Base-by-base conservation (phyloP, 2,797 vertebrate genomes). In the Danio jaintianensis region DNA sequence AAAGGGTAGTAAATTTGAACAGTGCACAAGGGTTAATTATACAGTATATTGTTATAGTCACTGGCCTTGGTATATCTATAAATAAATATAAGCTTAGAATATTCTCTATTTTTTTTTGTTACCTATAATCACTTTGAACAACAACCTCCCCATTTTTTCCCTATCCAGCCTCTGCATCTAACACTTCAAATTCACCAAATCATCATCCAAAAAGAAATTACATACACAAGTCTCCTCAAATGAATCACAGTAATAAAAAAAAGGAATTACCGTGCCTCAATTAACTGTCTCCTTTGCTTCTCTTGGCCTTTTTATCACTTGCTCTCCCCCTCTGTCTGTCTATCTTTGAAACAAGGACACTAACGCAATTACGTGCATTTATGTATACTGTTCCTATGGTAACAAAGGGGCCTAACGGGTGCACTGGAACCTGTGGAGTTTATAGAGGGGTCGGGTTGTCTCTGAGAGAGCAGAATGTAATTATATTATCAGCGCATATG, bases 321-420 rank as follows among this genome's bases (percentile, higher is more conserved):
- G 1, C 52, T 56, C n/a, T 12, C 48, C 11, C 47, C 7, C 22
- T 3, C 11, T 29, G 29, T 3, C 29, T 29, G 29, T 29, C 29
- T 63, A 45, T 45, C 63, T 75, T 38, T 18, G 58, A 79, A 71
- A 83, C 73, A 61, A 71, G 52, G 48, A 71, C 72, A 67, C 75
- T 66, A 81, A 59, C 67, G 11, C 75, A 80, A 79, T 89, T 75
- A 85, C 86, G 81, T 84, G 88, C 84, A 86, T 85, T 88, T 85
- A 85, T 89, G 84, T 86, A 83, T 80, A 75, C 84, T 12, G 90
- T 93, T 92, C 36, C 91, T 86, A 90, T 91, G 90, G 89, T 71
- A 90, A 91, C 90, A 29, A 56, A 45, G 80, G 71, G 80, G 76
- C 50, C 62, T 75, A 18, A 77, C 53, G 67, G 43, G 78, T 80